Evolutionary conservation across 2,888 invertebrate species (phyloP).

Genomic region (Oxyscelio sp.): DNA sequence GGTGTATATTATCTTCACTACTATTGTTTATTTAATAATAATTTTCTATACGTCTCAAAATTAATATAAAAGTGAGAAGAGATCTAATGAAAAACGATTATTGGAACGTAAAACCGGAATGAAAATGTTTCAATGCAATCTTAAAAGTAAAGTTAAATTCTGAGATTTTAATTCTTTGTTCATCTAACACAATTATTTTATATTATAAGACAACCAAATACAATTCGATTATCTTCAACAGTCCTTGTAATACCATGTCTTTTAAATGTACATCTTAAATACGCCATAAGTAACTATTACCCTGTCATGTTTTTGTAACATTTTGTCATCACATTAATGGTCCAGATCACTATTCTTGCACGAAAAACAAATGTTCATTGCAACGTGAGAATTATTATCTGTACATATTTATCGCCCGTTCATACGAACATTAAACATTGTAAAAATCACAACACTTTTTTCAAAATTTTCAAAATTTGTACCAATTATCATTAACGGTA

Average conservation of each 20-base stretch:
- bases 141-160: too few species aligned
- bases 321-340: background rate
- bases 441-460: background rate
- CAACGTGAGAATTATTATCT: background rate
- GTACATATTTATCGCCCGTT: background rate
- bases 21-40: too few species aligned
- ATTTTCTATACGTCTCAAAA: too few species aligned
- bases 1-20: too few species aligned
- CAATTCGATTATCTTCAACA: background rate
- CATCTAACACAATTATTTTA: too few species aligned
- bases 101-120: too few species aligned
- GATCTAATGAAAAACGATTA: too few species aligned
- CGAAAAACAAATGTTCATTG: background rate
- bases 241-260: background rate
- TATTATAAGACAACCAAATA: background rate
- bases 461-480: background rate
- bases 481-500: background rate
- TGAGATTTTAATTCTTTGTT: too few species aligned
- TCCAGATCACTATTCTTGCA: background rate
- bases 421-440: background rate
- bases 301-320: background rate
- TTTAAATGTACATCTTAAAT: background rate
- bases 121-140: too few species aligned
- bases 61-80: too few species aligned
- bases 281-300: conserved; percentile 1